These are phyloP conservation scores for Oryzias javanicus DNA, from an alignment of 2,113 vertebrate genomes.

Conservation along the genomic window DNA sequence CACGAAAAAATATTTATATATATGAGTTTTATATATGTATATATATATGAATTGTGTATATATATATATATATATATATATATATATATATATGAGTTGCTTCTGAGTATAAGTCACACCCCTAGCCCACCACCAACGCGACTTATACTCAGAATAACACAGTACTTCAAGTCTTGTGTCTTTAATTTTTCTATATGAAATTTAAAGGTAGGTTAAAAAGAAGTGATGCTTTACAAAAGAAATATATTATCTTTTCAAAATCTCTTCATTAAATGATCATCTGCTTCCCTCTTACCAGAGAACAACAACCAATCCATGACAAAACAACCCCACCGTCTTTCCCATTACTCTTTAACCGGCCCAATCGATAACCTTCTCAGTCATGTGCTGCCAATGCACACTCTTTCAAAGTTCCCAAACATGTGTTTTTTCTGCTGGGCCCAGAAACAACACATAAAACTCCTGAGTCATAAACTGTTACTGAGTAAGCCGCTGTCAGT, in stretches of 20 bases:
- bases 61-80: no score
- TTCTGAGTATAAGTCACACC: no score
- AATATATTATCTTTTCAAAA: not conserved
- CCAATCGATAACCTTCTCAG: slow-evolving; percentile 48
- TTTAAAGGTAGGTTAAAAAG: not conserved
- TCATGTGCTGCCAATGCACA: slow-evolving; percentile 44
- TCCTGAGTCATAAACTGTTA: slow-evolving; percentile 50
- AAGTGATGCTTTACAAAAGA: not conserved
- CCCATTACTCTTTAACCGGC: slow-evolving; percentile 28
- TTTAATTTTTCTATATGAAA: not conserved
- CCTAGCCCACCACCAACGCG: no score
- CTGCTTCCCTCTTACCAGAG: not conserved
- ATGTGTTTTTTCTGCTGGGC: slow-evolving; percentile 30
- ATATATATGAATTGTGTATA: no score
- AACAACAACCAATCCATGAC: slow-evolving; percentile 2
- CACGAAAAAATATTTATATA: no score
- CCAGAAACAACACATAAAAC: slow-evolving; percentile 64
- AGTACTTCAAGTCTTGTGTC: not conserved
- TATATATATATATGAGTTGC: no score
- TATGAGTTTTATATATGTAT: no score
- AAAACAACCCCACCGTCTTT: slow-evolving; percentile 21
- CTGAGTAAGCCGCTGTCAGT: slow-evolving; percentile 58
- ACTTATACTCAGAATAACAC: no score
- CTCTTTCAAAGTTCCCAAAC: slow-evolving; percentile 41
- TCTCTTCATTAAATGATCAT: not conserved